phyloP scores from a whole-genome alignment of 1,140 invertebrate species.

The Linepithema humile region DNA sequence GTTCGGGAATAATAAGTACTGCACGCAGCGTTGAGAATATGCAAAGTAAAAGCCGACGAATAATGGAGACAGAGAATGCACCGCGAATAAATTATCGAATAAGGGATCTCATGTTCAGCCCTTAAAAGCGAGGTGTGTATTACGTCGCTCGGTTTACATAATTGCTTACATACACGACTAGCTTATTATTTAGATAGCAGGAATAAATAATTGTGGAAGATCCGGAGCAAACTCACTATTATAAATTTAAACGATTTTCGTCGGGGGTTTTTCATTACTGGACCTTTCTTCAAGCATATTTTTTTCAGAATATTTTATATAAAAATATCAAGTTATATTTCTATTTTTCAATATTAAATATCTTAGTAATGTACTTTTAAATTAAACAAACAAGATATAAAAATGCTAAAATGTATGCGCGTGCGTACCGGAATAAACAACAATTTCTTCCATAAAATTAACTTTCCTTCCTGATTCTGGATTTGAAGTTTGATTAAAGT shows the following conservation, averaged over 20 bases:
- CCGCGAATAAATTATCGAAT: slow-evolving; percentile 30
- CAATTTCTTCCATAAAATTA: too few relatives aligned
- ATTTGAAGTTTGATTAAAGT: background rate
- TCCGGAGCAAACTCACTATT: too few relatives aligned
- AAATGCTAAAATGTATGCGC: background rate
- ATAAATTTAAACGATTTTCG: background rate
- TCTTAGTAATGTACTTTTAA: background rate
- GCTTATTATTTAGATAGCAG: background rate
- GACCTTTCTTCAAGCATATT: background rate
- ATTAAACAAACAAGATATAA: background rate
- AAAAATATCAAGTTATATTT: background rate
- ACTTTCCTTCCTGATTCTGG: background rate
- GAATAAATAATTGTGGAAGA: too few relatives aligned
- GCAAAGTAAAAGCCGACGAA: background rate
- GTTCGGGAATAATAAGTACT: background rate
- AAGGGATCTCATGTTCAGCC: background rate
- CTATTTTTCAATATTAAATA: background rate
- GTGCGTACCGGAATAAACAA: too few relatives aligned
- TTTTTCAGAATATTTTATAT: background rate
- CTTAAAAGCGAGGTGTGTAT: background rate
- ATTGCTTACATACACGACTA: background rate
- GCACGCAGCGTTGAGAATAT: background rate
- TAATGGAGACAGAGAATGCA: background rate
- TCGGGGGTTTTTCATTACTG: background rate
- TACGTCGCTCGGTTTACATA: background rate